Evolutionary conservation across 2,797 vertebrate genomes (phyloP), one percentile per base, ranked within the genome.

Genomic region (Clarias pachynema): DNA sequence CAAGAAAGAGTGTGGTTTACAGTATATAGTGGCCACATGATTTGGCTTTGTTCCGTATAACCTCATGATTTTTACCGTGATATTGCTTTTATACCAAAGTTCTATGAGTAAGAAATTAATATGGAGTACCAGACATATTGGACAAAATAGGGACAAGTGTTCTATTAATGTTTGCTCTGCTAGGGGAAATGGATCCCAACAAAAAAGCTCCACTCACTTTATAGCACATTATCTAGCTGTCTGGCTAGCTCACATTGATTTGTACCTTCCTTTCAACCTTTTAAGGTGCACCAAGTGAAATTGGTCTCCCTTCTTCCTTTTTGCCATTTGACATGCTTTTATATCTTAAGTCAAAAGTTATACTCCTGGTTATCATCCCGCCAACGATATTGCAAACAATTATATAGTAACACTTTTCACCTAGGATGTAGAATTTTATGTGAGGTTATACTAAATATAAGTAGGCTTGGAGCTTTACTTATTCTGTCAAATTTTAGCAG

Each of bases 51-150:
- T 81, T 63, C 78, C 57, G 16, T 37, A 37, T 69, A 69, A 37
- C 66, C 3, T 2, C 8, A 22, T 9, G 8, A 69, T 69, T 37
- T 8, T 4, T 0, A 37, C 31, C 10, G 31, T 20, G 2, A 69
- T 69, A 24, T 44, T 69, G 68, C 31, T 69, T 69, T 37, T 72
- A 72, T 72, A 72, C 22, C 44, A 44, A 31, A 69, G 18, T 69
- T 37, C 18, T 37, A 69, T 37, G 31, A 69, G 20, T 37, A 72
- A 72, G 37, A n/a, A 72, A 72, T 44, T 24, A 22, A 40, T 40
- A 22, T 40, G 0, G 9, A 24, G 37, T 34, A 69, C 8, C 6
- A 24, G 37, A 72, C 20, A 44, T 44, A 44, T 72, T 72, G n/a
- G 69, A 37, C 22, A n/a, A 72, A 44, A 12, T 14, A 72, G 40